Evolutionary conservation across 2,113 vertebrate genomes (phyloP), one percentile per base, ranked within the genome.

Genomic region (Anser brachyrhynchus): DNA sequence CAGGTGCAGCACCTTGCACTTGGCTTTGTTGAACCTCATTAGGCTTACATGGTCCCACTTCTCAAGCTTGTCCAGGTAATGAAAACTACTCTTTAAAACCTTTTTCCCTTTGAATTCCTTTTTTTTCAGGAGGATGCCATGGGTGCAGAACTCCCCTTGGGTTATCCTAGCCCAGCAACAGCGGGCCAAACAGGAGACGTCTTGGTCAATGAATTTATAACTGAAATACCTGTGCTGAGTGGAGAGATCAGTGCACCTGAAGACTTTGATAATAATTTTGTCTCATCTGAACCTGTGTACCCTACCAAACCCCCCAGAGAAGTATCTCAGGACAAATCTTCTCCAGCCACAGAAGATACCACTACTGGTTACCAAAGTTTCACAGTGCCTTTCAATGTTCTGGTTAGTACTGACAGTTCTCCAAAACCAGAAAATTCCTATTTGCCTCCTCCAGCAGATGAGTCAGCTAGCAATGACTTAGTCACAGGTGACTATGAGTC

Each of bases 101-200:
- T 44, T 49, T 84, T 83, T 94, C 31, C 52, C 77, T 89, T 64
- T 81, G 67, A 74, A 92, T 82, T 78, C 12, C 44, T 73, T 75
- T 39, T 39, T 39, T 96, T 94, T 87, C 57, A 97, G 97, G 92
- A 96, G 35, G 89, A 84, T 15, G 77, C 90, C 39, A 43, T 91
- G 89, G 93, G 86, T 67, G 62, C 92, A 91, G 94, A 96, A 57
- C 65, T 96, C 39, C 92, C 96, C 31, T 49, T 97, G 43, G 85
- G 91, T 79, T 95, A 97, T 46, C 94, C 97, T 65, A 91, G 72
- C 72, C 86, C 94, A 84, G 93, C 84, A 78, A 55, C 90, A 18
- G 72, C 61, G 33, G 95, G 92, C 31, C 84, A 75, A 89, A 86
- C 51, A 75, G 95, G 76, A 95, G 90, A 77, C 22, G 19, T 26